Base-by-base conservation (phyloP, 2,888 invertebrate genomes). In the Hydropsyche betteni region DNA sequence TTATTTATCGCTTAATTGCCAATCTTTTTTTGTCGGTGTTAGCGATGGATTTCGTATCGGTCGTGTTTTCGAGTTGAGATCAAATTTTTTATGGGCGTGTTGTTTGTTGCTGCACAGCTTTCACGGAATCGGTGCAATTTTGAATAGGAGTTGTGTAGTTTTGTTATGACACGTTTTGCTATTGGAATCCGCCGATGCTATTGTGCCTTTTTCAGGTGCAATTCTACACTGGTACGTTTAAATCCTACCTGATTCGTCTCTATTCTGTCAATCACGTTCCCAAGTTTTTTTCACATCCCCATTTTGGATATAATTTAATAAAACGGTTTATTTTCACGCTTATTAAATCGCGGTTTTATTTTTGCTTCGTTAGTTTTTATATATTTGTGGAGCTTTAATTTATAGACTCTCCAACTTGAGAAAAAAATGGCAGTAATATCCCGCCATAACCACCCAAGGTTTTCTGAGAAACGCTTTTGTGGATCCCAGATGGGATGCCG, bases 221-320 rank as follows among this genome's bases (percentile, higher is more conserved):
- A 72, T 72, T 24, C 58, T 33, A 61, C 58, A 55, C 58, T 58
- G 58, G 16, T 51, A 44, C 58, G 55, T 38, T 58, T 38, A 58
- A 55, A 72, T 72, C 72, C 52, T 58, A 72, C 72, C 72, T 61
- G 72, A 58, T 72, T 58, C 72, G 14, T 72, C 58, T 55, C 38
- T 55, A 53, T 58, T 58, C 55, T 50, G 72, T 72, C 72, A 72
- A 72, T 72, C 72, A 72, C 61, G 14, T 51, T 14, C 10, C 24
- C 12, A 5, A 68, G 12, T 34, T 64, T 64, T 24, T 44, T 44
- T 44, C 10, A 6, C 44, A 10, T 44, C 10, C 44, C 44, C 6
- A 4, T 44, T 44, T 44, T 10, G 44, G 6, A 44, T 44, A 44
- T 44, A 44, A 44, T 44, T 44, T 44, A 44, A 44, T 44, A 44